Base-by-base conservation (phyloP, 2,113 vertebrate species). In the Lutjanus erythropterus region DNA sequence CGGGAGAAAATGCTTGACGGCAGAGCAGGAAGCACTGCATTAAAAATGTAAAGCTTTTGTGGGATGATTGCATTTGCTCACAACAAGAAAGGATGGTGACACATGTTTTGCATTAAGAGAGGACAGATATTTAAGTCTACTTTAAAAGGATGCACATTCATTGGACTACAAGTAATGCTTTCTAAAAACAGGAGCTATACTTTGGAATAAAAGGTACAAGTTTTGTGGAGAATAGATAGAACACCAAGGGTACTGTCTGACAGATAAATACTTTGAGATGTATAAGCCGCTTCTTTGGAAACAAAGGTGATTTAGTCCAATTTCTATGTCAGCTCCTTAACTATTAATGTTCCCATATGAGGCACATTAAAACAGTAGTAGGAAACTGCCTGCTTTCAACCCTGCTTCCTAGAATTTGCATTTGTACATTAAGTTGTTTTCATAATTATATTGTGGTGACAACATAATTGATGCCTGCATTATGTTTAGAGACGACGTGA, bases 41-140 rank as follows among this genome's bases (percentile, higher is more conserved):
- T 81, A 88, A 87, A 85, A 71, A 87, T 81, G 52, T 55, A 81
- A 71, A 59, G 37, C 37, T 42, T 71, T 53, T 46, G 31, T 47
- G 50, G 61, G 64, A 42, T 81, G 74, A 77, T 64, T 71, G 53
- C 27, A 59, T 80, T 84, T 41, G 39, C 62, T 69, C 47, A 74
- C 25, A 75, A 72, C 46, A 41, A 79, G n/a, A 11, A 27, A 47
- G 6, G 56, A 78, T 4, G 11, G 12, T 49, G 71, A 67, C 53
- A 64, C 31, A 39, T 68, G 31, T 81, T 81, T 58, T 79, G 79
- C 73, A 85, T 86, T 78, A 83, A 75, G n/a, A 65, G 31, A 52
- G 25, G 39, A 52, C 39, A 79, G n/a, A 46, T 67, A 2, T 31
- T 12, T n/a, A 39, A 60, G 31, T 71, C 62, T 71, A 47, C 68